Evolutionary conservation across 2,888 invertebrate species (phyloP).

Genomic region (Philonicus albiceps): DNA sequence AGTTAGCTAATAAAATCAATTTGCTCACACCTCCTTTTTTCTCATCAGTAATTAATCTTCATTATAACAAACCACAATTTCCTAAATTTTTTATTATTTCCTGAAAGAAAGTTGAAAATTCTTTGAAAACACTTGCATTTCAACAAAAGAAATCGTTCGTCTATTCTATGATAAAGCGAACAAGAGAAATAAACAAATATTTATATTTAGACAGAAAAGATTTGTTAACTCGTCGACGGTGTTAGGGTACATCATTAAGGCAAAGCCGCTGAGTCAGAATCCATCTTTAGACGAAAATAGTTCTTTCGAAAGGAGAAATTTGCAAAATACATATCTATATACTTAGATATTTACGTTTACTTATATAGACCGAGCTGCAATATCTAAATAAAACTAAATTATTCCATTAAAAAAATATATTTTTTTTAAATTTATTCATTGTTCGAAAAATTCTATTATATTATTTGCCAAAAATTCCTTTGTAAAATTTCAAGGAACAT

Average conservation of each 20-base stretch:
- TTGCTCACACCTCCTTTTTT: neutral
- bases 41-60: neutral
- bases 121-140: neutral
- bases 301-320: neutral
- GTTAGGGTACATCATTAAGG: neutral
- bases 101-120: neutral
- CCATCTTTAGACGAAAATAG: neutral
- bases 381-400: neutral
- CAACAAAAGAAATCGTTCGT: neutral
- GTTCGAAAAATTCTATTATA: neutral
- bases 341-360: neutral
- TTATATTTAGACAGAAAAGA: neutral
- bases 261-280: neutral
- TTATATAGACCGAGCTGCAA: neutral
- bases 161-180: neutral
- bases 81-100: neutral
- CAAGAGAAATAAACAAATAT: slow-evolving; percentile 4
- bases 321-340: neutral
- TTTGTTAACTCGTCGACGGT: neutral
- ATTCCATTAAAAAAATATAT: neutral
- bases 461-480: neutral
- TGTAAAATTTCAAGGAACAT: neutral
- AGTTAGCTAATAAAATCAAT: neutral
- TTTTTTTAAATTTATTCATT: neutral
- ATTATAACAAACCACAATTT: neutral